Conservation (phyloP, 2,797 vertebrate species). For the Acestrorhynchus altus region DNA sequence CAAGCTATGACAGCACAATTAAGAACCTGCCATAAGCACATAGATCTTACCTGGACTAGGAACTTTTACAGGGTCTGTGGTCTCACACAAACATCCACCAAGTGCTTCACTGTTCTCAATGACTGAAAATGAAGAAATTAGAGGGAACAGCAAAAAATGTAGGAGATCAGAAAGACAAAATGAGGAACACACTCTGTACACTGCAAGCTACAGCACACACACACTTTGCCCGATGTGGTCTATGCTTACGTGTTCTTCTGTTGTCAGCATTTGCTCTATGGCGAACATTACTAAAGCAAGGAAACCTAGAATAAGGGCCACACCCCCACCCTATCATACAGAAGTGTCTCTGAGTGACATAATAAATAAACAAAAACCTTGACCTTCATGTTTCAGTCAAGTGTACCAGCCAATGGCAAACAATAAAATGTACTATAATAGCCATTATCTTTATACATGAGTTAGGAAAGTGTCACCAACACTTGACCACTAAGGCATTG, state of each 20-base stretch:
- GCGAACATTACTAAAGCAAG: constrained; percentile 54
- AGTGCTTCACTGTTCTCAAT: neutral
- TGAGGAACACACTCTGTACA: constrained; percentile 24
- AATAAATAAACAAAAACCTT: neutral
- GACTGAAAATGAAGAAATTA: neutral
- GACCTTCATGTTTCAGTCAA: neutral
- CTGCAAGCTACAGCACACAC: constrained; percentile 34
- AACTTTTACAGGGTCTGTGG: constrained; percentile 1
- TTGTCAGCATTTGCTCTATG: constrained; percentile 54
- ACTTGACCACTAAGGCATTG: neutral
- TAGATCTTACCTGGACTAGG: constrained; percentile 29
- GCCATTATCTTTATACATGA: neutral
- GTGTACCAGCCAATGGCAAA: neutral
- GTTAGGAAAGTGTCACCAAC: neutral
- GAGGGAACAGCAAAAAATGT: constrained; percentile 1
- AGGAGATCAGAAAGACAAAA: constrained; percentile 19
- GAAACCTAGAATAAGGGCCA: constrained; percentile 43
- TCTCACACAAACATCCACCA: constrained; percentile 17
- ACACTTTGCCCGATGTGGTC: constrained; percentile 52
- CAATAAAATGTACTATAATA: neutral
- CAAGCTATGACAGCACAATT: neutral
- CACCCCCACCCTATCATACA: constrained; percentile 46
- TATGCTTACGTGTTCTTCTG: constrained; percentile 30
- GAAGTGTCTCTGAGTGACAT: constrained; percentile 37
- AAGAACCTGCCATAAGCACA: neutral